phyloP scores from a whole-genome alignment of 2,113 vertebrate genomes.

The Australoheros scitulus region DNA sequence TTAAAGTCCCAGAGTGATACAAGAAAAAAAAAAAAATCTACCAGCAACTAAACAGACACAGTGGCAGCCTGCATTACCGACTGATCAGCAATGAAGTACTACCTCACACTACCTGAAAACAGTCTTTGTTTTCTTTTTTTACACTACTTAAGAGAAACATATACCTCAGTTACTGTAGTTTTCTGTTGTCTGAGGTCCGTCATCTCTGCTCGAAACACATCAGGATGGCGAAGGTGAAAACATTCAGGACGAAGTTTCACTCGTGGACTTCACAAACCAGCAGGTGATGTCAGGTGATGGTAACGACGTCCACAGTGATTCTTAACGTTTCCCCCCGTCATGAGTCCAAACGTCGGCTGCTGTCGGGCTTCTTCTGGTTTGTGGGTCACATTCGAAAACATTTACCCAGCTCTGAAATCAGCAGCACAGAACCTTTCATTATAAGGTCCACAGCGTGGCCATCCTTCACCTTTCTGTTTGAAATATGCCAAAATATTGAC shows the following conservation, averaged over 20 bases:
- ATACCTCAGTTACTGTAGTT: no score
- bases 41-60: no score
- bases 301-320: neutral
- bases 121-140: no score
- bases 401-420: neutral
- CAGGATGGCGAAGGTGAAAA: neutral
- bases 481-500: conserved; percentile 3
- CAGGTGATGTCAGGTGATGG: no score
- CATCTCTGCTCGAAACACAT: no score
- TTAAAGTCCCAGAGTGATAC: no score
- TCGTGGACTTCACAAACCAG: rapidly evolving
- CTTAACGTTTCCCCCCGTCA: neutral
- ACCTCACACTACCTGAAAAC: no score
- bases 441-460: neutral
- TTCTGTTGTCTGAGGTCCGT: no score
- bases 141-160: no score
- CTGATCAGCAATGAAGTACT: no score
- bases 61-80: no score
- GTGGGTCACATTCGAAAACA: neutral
- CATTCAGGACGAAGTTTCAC: neutral
- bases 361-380: neutral
- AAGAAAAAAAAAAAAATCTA: no score
- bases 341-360: neutral
- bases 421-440: neutral
- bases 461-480: neutral